Evolutionary conservation across 1,140 invertebrate genomes (phyloP).

Genomic region (Dendrolimus kikuchii): DNA sequence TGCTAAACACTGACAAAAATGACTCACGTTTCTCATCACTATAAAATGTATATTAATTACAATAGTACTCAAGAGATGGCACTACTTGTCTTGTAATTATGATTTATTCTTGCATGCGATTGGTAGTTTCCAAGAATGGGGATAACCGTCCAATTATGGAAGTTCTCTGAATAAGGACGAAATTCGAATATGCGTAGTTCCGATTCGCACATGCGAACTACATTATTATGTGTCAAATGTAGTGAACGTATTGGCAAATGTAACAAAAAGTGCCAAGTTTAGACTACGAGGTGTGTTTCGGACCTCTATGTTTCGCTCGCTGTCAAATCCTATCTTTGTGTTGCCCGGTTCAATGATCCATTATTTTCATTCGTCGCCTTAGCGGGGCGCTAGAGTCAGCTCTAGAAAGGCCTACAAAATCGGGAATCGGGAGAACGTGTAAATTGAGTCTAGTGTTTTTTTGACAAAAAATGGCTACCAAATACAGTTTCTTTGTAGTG

Average conservation of each 20-base stretch:
- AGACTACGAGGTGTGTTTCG: conserved; percentile 13
- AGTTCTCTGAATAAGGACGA: conserved; percentile 42
- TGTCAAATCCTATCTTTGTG: background rate
- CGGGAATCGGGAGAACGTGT: conserved; percentile 39
- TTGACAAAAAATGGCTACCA: conserved; percentile 67
- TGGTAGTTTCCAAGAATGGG: conserved; percentile 26
- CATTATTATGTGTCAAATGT: conserved; percentile 2
- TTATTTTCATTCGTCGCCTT: conserved; percentile 52
- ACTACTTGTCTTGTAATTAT: conserved; percentile 15
- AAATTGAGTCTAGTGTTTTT: conserved; percentile 34
- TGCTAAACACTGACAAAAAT: too few species aligned
- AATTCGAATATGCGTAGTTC: conserved; percentile 28
- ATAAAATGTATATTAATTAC: background rate
- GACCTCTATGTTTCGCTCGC: conserved; percentile 5
- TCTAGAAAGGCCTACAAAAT: conserved; percentile 46
- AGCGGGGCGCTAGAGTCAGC: conserved; percentile 57
- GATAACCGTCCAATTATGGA: conserved; percentile 45
- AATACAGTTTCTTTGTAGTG: conserved; percentile 37
- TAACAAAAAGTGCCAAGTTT: background rate
- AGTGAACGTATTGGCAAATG: background rate
- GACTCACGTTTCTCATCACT: too few species aligned
- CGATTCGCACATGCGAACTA: conserved; percentile 10
- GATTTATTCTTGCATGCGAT: conserved; percentile 31
- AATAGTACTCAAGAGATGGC: conserved; percentile 31
- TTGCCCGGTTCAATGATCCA: conserved; percentile 38